phyloP scores from a whole-genome alignment of 1,140 invertebrate species.

The Cotesia vestalis region DNA sequence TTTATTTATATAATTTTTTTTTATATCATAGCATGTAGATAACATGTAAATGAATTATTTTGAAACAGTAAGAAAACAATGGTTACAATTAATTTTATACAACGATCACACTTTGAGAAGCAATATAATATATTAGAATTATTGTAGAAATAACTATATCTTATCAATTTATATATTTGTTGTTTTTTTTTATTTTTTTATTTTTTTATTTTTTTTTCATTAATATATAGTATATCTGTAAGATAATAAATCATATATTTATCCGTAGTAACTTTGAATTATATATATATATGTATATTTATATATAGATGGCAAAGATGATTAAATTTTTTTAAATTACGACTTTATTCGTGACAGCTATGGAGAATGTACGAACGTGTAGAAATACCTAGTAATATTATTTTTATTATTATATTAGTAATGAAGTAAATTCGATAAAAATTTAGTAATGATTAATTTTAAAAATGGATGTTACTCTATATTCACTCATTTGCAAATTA shows the following conservation, averaged over 20 bases:
- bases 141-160: constrained; percentile 65
- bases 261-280: constrained; percentile 39
- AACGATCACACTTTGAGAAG: constrained; percentile 65
- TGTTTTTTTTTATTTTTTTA: constrained; percentile 42
- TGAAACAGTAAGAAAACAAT: constrained; percentile 57
- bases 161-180: constrained; percentile 48
- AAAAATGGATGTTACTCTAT: constrained; percentile 12
- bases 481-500: neutral
- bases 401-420: constrained; percentile 35
- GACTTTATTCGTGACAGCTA: constrained; percentile 39
- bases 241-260: constrained; percentile 55
- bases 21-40: constrained; percentile 19
- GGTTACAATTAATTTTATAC: constrained; percentile 55
- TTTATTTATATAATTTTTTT: neutral
- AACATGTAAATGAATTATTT: constrained; percentile 21
- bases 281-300: constrained; percentile 52
- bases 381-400: constrained; percentile 61
- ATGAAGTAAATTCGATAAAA: constrained; percentile 64
- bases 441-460: constrained; percentile 44
- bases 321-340: constrained; percentile 41
- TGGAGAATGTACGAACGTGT: constrained; percentile 65
- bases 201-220: constrained; percentile 43
- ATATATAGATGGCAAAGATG: constrained; percentile 53
- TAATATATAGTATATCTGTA: constrained; percentile 40
- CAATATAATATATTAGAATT: constrained; percentile 59